Evolutionary conservation across 2,888 invertebrate genomes (phyloP), one percentile per base, ranked within the genome.

Genomic region (Microctonus aethiopoides): DNA sequence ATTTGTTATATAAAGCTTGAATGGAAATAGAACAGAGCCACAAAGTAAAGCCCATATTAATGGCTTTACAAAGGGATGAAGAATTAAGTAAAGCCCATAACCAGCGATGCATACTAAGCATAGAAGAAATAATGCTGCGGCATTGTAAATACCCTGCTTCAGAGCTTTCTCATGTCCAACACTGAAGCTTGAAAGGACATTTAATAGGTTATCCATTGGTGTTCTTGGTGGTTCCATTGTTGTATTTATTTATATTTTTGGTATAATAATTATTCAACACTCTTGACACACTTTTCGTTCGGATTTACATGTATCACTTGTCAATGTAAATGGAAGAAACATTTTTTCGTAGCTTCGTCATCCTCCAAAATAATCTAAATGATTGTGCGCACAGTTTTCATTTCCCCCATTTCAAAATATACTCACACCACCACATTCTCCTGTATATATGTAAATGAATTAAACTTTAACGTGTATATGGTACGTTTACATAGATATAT

Each of bases 11-110:
- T 91, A 92, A 72, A 93, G 91, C 86, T 99, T 99, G 82, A 97
- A 93, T 0, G 99, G 99, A 86, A 97, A 96, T n/a, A 99, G 89
- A 46, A 98, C 94, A 0, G 98, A 97, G n/a, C 99, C 99, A 80
- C 97, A 95, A 36, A 99, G 88, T 68, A 97, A 89, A 0, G 99
- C 98, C 99, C 99, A 99, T 77, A 98, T 90, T 66, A 99, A 87
- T 0, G 99, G 98, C 77, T 95, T 94, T 39, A 99, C 91, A 87
- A 98, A 98, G 0, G 97, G 97, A 79, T 95, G 94, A 34, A 98
- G 88, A 76, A 96, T 94, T 74, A 95, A 90, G 86, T 94, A 96
- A 7, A 96, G 89, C 1, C 94, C 94, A 84, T 92, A 93, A 52
- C 92, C 89, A 16, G 93, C 93, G 41, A 90, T 90, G 82, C 91